Evolutionary conservation across 2,797 vertebrate genomes (phyloP), one percentile per base, ranked within the genome.

Genomic region (Pangasius larnaudii): DNA sequence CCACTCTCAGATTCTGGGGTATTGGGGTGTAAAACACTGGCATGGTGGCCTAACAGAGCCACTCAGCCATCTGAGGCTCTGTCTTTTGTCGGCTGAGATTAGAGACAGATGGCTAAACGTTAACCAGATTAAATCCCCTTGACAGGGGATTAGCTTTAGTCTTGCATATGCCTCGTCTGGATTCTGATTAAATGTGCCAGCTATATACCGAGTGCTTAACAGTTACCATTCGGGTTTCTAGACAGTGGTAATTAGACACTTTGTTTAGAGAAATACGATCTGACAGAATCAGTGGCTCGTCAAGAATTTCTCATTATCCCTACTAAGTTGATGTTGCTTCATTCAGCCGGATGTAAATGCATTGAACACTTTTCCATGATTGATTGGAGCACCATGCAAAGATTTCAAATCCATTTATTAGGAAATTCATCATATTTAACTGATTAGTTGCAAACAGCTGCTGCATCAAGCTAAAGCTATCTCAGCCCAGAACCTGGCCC

Each of bases 21-120:
- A 97, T 94, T 5, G 95, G 94, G 2, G 95, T 95, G 89, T 95
- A 96, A 88, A 96, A 96, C 89, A 96, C 93, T 61, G 96, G 95
- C 96, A 96, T 97, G 59, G 77, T 92, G 90, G 86, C 56, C 59
- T 61, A 86, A 0, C 11, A 27, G 42, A 82, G 5, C 10, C 24
- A 33, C 36, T 75, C 51, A n/a, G 24, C 86, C 89, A 67, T 88
- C 81, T 87, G 63, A 87, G 71, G 69, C 88, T 90, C 72, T 36
- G n/a, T 53, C 77, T 67, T 56, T 80, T 87, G 56, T 75, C 53
- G 51, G 7, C 82, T 84, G 22, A 87, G 90, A 91, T 93, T 92
- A 92, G 87, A 91, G 91, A 88, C 91, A 93, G 89, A 91, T 90
- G 33, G 74, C n/a, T 33, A 72, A 74, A 91, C 13, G 3, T 90